Evolutionary conservation across 2,797 vertebrate species (phyloP), one percentile per base, ranked within the genome.

Genomic region (Meda fulgida): DNA sequence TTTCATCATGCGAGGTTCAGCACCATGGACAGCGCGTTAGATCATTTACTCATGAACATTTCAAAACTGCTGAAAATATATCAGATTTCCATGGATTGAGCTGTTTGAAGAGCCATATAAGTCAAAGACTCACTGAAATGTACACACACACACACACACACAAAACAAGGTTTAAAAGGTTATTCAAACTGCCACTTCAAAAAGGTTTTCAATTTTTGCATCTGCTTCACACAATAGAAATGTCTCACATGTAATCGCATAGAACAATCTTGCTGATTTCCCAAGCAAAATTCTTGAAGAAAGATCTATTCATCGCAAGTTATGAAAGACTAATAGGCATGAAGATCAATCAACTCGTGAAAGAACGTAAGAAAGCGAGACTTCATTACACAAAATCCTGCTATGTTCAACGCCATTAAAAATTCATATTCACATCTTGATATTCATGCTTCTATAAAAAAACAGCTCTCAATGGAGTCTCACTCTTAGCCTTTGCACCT

Each of bases 221-320:
- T 95, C 94, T 87, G 88, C 94, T 93, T 94, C 92, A 83, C 53
- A 85, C 77, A 80, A 79, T 63, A 73, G 65, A 48, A 36, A 78
- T 58, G 76, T 70, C 51, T 58, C 40, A 1, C 36, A 78, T 10
- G 6, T 91, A 94, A 93, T 94, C 92, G 93, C 90, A 80, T 6
- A 88, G 93, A 95, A 95, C 95, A 95, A 95, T 94, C 84, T 89
- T 85, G 90, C 88, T 95, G 93, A 95, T 95, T 95, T 91, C 89
- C 85, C 71, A 92, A 90, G 92, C 90, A 84, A 90, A 87, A 88
- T 84, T 83, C 4, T 83, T 76, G 9, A 84, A 87, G 81, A 80
- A 87, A 85, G 48, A 80, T 77, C 87, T 80, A 84, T 89, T 89
- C 87, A 89, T 87, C 63, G 38, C 78, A 80, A 73, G 53, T 80